Evolutionary conservation across 2,113 vertebrate species (phyloP), one percentile per base, ranked within the genome.

Genomic region (Sciurus niger): DNA sequence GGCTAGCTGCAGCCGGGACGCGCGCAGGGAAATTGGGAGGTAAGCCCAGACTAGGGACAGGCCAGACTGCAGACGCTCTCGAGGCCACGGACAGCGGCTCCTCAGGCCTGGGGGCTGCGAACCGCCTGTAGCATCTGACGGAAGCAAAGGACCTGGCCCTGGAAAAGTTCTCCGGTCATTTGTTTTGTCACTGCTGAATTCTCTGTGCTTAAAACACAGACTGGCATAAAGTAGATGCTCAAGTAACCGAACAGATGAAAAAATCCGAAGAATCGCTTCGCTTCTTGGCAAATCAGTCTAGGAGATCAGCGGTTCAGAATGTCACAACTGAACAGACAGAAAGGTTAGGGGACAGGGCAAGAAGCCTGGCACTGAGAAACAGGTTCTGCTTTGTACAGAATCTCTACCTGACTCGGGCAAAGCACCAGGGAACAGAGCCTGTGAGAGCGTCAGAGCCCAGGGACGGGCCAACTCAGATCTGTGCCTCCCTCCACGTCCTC

Each of bases 401-500:
- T 72, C 93, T 72, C 85, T 89, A n/a, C 51, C 51, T n/a, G 28
- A 89, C n/a, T 84, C 92, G 94, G 8, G 17, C 90, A 78, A 96
- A 76, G 46, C 65, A 87, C 34, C 28, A 80, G 74, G 4, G 12
- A 87, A 88, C 74, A 94, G 87, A 94, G 94, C 84, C 40, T 80
- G 18, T 25, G 91, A 79, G n/a, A 72, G 85, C 34, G 43, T 30
- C 63, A 76, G 14, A 96, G 37, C 40, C 63, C 17, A 84, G 94
- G 25, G 91, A 80, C 55, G 77, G 9, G 14, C 67, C 77, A 88
- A 84, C 65, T 76, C 11, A 30, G 51, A 16, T 74, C 70, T 77
- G 20, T n/a, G 25, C 13, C 40, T 84, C 34, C 40, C 76, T 93
- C 72, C 68, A 94, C 77, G 82, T 73, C 37, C 82, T 17, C 24